Percentiles rank a stretch among this genome's conserved stretches.
phyloP scores from a whole-genome alignment of 2,888 invertebrate genomes.

The Hemithea aestivaria region DNA sequence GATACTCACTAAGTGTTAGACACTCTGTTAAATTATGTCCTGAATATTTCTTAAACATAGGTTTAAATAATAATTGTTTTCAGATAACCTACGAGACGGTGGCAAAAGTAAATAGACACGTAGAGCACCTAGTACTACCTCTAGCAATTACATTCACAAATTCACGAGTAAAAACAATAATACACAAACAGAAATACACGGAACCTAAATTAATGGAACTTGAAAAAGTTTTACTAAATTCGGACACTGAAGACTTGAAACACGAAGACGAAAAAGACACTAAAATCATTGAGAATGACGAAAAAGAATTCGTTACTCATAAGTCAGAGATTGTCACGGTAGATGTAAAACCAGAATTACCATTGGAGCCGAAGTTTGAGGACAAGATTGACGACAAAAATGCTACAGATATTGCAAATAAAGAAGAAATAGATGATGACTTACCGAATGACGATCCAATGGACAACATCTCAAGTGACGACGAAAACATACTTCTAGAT shows the following conservation, averaged over 20 bases:
- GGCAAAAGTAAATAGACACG: constrained; percentile 10
- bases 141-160: constrained; percentile 6
- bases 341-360: not conserved
- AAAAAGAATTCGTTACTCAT: not conserved
- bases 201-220: constrained; percentile 5
- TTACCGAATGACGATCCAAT: constrained; percentile 6
- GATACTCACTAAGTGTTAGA: too few relatives aligned
- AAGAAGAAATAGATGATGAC: constrained; percentile 2
- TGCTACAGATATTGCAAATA: not conserved
- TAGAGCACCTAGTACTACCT: constrained; percentile 12
- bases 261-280: constrained; percentile 3
- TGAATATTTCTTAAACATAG: too few relatives aligned
- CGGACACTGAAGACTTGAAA: constrained; percentile 13
- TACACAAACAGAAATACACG: constrained; percentile 5
- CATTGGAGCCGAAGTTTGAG: constrained; percentile 4
- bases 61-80: too few relatives aligned
- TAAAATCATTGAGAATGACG: too few relatives aligned
- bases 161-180: constrained; percentile 13
- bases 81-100: constrained; percentile 45
- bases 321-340: not conserved
- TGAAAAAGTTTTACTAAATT: constrained; percentile 10
- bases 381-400: constrained; percentile 10
- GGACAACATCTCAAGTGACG: constrained; percentile 18
- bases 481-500: constrained; percentile 26
- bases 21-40: too few relatives aligned